Percentiles rank a stretch among this genome's conserved stretches.
phyloP scores from a whole-genome alignment of 2,797 vertebrate species.

The Catharus ustulatus region DNA sequence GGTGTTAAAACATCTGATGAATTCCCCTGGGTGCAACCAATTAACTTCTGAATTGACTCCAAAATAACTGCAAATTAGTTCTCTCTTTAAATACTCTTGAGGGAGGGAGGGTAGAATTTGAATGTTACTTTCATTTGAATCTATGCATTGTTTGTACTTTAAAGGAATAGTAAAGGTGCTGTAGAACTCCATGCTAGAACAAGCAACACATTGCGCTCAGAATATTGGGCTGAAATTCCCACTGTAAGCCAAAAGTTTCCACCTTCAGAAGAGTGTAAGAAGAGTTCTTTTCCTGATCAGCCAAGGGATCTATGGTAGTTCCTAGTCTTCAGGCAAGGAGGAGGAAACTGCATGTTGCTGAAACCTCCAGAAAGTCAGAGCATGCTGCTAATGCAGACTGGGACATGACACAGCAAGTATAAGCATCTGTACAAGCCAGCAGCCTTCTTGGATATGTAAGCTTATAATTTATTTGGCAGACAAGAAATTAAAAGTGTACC shows the following conservation, averaged over 20 bases:
- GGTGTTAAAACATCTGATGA: not conserved
- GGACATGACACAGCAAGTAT: not conserved
- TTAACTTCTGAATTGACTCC: not conserved
- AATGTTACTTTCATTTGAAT: not conserved
- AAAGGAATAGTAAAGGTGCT: not conserved
- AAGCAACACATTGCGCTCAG: not conserved
- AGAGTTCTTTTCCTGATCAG: not conserved
- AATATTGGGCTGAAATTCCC: not conserved
- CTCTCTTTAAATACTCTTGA: not conserved
- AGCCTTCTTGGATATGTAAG: not conserved
- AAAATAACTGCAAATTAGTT: not conserved
- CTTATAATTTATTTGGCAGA: not conserved
- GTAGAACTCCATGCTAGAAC: not conserved
- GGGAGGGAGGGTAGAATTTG: fast-evolving
- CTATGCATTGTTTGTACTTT: not conserved
- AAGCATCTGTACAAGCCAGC: not conserved
- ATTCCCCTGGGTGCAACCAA: not conserved
- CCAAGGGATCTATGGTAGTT: not conserved
- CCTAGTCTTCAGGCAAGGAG: not conserved
- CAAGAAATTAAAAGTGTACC: not conserved
- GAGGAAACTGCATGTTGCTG: not conserved
- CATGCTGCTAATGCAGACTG: not conserved
- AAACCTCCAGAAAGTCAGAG: not conserved
- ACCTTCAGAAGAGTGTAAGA: not conserved
- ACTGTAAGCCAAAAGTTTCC: not conserved